Percentiles rank a stretch among this genome's conserved stretches.
Conservation (phyloP, 2,113 vertebrate species). For the Calonectris borealis region DNA sequence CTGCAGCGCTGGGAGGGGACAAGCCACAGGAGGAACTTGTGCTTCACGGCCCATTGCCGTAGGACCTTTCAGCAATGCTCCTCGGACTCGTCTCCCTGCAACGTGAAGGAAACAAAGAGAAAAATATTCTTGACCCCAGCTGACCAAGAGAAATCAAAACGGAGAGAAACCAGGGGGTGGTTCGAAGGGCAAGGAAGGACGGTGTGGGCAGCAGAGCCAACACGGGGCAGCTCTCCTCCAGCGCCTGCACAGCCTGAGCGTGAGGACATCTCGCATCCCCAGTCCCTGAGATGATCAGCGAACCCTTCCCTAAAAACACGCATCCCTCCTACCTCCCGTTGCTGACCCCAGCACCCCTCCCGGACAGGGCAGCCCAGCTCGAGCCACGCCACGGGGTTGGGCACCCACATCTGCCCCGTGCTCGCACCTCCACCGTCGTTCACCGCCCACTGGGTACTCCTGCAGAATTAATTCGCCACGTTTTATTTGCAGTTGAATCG, state of each 20-base stretch:
- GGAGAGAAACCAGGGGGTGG: neutral
- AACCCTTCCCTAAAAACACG: neutral
- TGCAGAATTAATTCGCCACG: neutral
- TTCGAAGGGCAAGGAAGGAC: rapidly evolving
- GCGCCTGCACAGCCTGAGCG: neutral
- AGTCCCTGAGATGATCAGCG: rapidly evolving
- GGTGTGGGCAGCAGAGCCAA: neutral
- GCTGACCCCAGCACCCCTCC: neutral
- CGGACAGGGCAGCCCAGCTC: neutral
- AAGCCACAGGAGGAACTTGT: neutral
- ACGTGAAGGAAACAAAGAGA: neutral
- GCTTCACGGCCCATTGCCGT: rapidly evolving
- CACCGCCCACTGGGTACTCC: rapidly evolving
- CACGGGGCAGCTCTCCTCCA: neutral
- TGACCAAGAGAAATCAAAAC: neutral
- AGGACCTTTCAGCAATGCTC: neutral
- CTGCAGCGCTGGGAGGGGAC: neutral
- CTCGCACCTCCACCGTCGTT: rapidly evolving
- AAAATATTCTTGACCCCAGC: neutral
- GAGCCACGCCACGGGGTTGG: rapidly evolving
- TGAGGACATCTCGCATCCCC: neutral
- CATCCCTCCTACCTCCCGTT: neutral
- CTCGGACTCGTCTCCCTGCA: neutral
- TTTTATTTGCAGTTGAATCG: neutral
- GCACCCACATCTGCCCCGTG: rapidly evolving